These are phyloP conservation scores for Gobionotothen gibberifrons DNA, from an alignment of 2,797 vertebrate genomes.

Conservation along the genomic window DNA sequence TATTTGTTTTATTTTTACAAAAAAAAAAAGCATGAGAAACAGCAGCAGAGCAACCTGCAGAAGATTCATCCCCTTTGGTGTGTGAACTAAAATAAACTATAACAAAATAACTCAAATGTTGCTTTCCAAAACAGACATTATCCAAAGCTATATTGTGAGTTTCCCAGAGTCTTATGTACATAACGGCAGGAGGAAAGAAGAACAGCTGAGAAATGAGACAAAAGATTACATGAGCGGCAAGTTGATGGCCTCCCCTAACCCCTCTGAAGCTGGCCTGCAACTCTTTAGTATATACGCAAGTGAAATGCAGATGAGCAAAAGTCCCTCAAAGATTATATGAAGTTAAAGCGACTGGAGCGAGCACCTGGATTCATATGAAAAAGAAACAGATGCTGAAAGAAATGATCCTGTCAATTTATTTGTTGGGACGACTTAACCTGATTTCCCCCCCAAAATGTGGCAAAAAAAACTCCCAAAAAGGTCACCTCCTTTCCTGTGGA, in stretches of 20 bases:
- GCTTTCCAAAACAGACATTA: slow-evolving; percentile 48
- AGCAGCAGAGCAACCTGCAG: slow-evolving; percentile 38
- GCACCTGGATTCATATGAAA: slow-evolving; percentile 11
- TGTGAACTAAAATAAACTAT: slow-evolving; percentile 52
- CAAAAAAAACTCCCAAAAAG: no score
- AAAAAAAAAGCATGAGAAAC: slow-evolving; percentile 48
- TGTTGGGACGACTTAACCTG: no score
- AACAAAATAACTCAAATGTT: slow-evolving; percentile 1
- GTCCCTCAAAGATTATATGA: neutral
- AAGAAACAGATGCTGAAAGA: neutral
- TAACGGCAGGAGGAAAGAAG: neutral
- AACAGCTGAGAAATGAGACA: slow-evolving; percentile 1
- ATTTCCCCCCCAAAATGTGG: no score
- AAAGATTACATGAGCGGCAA: neutral
- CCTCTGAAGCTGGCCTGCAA: neutral
- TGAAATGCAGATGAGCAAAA: neutral
- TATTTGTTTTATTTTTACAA: neutral
- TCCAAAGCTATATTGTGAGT: slow-evolving; percentile 64
- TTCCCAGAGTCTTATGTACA: slow-evolving; percentile 37
- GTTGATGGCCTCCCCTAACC: neutral
- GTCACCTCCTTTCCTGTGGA: no score
- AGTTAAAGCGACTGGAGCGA: slow-evolving; percentile 10
- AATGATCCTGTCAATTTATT: neutral
- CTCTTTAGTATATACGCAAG: neutral
- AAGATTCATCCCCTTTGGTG: slow-evolving; percentile 62